Evolutionary conservation across 2,888 invertebrate genomes (phyloP), one percentile per base, ranked within the genome.

Genomic region (Agrotis segetum): DNA sequence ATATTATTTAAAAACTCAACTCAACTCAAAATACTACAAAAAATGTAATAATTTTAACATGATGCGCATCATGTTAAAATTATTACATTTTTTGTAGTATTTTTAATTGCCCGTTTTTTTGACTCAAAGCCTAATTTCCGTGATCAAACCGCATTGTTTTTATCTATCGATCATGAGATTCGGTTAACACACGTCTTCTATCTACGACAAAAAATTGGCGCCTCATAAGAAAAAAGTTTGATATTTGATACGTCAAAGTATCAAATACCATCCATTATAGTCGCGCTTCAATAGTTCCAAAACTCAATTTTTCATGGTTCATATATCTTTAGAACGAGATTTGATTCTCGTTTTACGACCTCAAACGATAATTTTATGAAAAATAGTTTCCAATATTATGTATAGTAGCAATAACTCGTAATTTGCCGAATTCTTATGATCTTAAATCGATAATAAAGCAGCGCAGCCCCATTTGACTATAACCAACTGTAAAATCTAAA

Each of bases 221-320:
- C 95, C 94, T 86, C 79, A 81, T 77, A 85, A 82, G 77, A 88
- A 91, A 88, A 89, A 90, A 90, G 88, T 86, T 82, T 77, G 86
- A 82, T 88, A 94, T 88, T 85, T 85, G 90, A 94, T 94, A 93
- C 89, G 79, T 86, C 77, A 66, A 84, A 76, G 87, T 88, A 88
- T 88, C 88, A 76, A 89, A 88, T 90, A 88, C 84, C 88, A 24
- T 85, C 82, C 82, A 88, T 87, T 87, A 84, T 80, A 87, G 88
- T 84, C 85, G 87, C 90, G 93, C 92, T 89, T 90, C 90, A 91
- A 88, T 91, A 89, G 89, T 88, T 91, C 84, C 81, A 90, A 92
- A 92, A 92, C 82, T 88, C 81, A 91, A 88, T 88, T 89, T 93
- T 92, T 92, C 90, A 92, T 88, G 91, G 90, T 91, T 89, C 88